Evolutionary conservation across 2,888 invertebrate species (phyloP).

Genomic region (Pycnomerus fuliginosus): DNA sequence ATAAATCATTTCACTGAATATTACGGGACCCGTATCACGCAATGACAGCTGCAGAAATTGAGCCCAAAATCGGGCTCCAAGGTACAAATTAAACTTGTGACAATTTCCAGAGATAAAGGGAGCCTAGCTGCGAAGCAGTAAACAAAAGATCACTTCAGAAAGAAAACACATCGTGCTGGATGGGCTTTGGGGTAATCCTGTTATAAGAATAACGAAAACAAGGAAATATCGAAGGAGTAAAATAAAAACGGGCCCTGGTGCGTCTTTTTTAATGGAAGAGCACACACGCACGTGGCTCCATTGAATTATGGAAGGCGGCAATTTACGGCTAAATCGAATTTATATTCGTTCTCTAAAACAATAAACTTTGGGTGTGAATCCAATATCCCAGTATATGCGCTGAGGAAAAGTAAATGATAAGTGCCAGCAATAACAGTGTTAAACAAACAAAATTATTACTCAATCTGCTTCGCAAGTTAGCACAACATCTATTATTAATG

Average conservation of each 20-base stretch:
- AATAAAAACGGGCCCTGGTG: background rate
- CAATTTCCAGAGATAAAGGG: conserved; percentile 1
- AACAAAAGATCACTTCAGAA: conserved; percentile 15
- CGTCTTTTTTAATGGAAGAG: conserved; percentile 8
- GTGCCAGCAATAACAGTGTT: conserved; percentile 15
- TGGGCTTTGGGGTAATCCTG: conserved; percentile 13
- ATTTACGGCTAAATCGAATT: conserved; percentile 17
- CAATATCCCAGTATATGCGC: conserved; percentile 8
- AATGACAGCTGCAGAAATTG: conserved; percentile 39
- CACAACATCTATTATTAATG: conserved; percentile 22
- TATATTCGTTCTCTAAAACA: conserved; percentile 8
- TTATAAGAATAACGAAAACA: conserved; percentile 20
- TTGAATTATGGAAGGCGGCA: conserved; percentile 10
- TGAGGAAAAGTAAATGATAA: conserved; percentile 16
- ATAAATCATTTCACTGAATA: conserved; percentile 41
- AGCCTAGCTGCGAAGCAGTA: conserved; percentile 9
- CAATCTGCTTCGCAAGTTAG: conserved; percentile 19
- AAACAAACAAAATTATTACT: conserved; percentile 20
- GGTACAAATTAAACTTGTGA: conserved; percentile 1
- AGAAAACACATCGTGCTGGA: conserved; percentile 12
- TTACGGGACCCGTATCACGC: conserved; percentile 39
- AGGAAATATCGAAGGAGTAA: conserved; percentile 9
- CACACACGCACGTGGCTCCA: conserved; percentile 8
- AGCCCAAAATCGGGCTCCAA: conserved; percentile 14
- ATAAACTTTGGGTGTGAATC: conserved; percentile 6